Base-by-base conservation (phyloP, 2,888 invertebrate genomes). In the Agonopterix alstromeriana region DNA sequence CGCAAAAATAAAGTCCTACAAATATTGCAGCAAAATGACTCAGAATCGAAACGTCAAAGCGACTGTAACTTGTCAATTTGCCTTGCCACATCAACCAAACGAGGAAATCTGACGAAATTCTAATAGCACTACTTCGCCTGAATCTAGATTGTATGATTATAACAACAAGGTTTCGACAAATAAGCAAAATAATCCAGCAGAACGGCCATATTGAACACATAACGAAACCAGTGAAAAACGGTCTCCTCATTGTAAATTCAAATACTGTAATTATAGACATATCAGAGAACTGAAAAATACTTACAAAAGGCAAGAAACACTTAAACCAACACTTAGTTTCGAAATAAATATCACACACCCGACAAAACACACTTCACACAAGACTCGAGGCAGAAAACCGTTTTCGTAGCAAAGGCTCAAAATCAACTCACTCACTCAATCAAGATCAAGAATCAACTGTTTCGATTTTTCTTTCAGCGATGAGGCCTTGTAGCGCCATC, bases 131-230 rank as follows among this genome's bases (percentile, higher is more conserved):
- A 10, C 8, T 42, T 11, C 8, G 42, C 11, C 12, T n/a, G n/a
- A 8, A 42, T 42, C 42, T 42, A 46, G 47, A 52, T 45, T 47
- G 50, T 38, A 49, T 27, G 27, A 52, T 58, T 47, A 57, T 49
- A 55, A 50, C 43, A 48, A 49, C 36, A 46, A 47, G 53, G 49
- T 52, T 55, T 55, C 46, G 53, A 48, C 61, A 64, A 61, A 63
- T 63, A 60, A 27, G 27, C 61, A 53, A 70, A 76, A 70, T 75
- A 77, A 58, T 73, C 52, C 51, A 61, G 61, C 61, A 63, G 80
- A 83, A 84, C 87, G 87, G 87, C 87, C 87, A 88, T 88, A 87
- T 88, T 88, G 87, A 85, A 83, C 83, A 64, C 65, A 11, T 42
- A 66, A 63, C 66, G 65, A 61, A 67, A 65, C 65, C 60, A 63